Evolutionary conservation across 2,888 invertebrate species (phyloP), one percentile per base, ranked within the genome.

Genomic region (Xanthia icteritia): DNA sequence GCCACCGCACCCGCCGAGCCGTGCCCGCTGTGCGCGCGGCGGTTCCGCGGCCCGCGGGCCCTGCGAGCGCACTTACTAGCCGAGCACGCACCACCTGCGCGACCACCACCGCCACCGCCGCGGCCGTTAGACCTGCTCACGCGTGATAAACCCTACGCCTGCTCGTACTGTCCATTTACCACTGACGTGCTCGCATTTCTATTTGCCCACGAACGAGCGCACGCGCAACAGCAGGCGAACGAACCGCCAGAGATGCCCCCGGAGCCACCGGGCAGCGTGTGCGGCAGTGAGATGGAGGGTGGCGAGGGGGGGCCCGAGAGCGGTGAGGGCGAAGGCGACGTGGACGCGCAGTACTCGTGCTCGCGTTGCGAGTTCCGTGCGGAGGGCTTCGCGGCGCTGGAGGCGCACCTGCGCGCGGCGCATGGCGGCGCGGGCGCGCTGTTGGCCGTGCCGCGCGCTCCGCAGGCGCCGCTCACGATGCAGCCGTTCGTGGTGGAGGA

Each of bases 161-260:
- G 99, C 95, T 98, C 98, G 64, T 98, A 98, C 92, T 99, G 99
- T 93, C 98, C 98, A 75, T 99, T 99, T 93, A 98, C 98, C 64
- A 99, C 99, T 58, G 98, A 98, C 85, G 98, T 99, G 92, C 97
- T 99, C 90, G 99, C 99, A 74, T 98, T 99, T 91, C 97, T 99
- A 88, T 99, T 99, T 94, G 98, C 99, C 71, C 99, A 99, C 95
- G 99, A 99, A 94, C 97, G 98, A 89, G 98, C 98, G 63, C 99
- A 99, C 94, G 95, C 95, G 27, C 97, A 96, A 84, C 94, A 92
- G 76, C 91, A 90, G 84, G 96, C 79, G 96, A 97, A 77, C 77
- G 89, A 87, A 90, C 84, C 85, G 9, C 81, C 83, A 0, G 89
- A 85, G 67, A 36, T 80, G 73, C 72, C 86, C 1, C 77, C 84